Evolutionary conservation across 2,113 vertebrate genomes (phyloP).

Genomic region (Datnioides undecimradiatus): DNA sequence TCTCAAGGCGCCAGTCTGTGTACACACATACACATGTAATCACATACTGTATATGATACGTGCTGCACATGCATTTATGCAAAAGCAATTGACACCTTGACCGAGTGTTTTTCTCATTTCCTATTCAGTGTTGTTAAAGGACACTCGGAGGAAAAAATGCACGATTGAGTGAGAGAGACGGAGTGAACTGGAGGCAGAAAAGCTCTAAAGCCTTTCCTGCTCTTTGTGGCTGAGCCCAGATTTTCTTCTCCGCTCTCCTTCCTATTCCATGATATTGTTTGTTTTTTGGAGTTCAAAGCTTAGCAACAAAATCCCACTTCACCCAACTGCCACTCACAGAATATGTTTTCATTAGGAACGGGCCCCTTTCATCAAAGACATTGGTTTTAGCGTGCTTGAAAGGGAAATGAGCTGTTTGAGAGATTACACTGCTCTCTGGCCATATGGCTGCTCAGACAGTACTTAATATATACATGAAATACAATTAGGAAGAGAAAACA

Average conservation of each 20-base stretch:
- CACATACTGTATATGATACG: constrained; percentile 45
- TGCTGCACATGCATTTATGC: constrained; percentile 48
- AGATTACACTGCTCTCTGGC: constrained; percentile 68
- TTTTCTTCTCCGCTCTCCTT: constrained; percentile 54
- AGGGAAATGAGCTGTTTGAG: constrained; percentile 81
- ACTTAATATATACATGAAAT: constrained; percentile 56
- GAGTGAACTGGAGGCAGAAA: constrained; percentile 62
- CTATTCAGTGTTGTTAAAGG: constrained; percentile 44
- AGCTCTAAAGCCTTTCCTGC: constrained; percentile 71
- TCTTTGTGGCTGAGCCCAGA: constrained; percentile 74
- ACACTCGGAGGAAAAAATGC: constrained; percentile 48
- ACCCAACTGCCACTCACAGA: constrained; percentile 78
- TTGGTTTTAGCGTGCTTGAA: constrained; percentile 71
- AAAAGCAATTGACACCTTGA: constrained; percentile 66
- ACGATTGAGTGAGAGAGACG: constrained; percentile 52
- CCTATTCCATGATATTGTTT: constrained; percentile 81
- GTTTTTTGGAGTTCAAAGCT: constrained; percentile 83
- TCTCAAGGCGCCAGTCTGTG: constrained; percentile 64
- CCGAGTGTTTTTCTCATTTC: constrained; percentile 74
- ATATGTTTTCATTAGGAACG: constrained; percentile 79
- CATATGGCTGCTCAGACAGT: constrained; percentile 59
- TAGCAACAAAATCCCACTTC: constrained; percentile 81
- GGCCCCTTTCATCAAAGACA: constrained; percentile 78
- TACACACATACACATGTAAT: constrained; percentile 55
- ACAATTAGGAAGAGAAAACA: constrained; percentile 58